Base-by-base conservation (phyloP, 2,797 vertebrate species). In the Epinephelus malabaricus region DNA sequence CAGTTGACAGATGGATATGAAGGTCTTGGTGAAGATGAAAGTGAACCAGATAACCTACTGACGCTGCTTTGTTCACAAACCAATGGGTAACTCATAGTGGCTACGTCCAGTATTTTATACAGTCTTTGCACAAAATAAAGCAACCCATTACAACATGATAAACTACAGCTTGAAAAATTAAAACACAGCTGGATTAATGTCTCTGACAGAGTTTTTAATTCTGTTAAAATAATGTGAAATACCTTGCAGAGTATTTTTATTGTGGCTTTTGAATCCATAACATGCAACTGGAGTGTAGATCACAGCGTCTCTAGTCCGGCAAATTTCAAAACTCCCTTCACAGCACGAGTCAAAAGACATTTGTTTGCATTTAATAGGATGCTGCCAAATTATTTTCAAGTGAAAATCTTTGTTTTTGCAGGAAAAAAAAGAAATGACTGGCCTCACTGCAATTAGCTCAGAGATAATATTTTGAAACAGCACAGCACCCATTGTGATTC, bases 401-500 rank as follows among this genome's bases (percentile, higher is more conserved):
- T 49, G 14, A 2, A 69, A 75, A n/a, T 34, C 1, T 14, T 63
- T 83, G 45, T 85, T 78, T 76, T 17, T 21, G 21, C 47, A 53
- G 30, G 9, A 7, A 38, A 47, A 47, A n/a, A 21, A 15, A 14
- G 19, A 30, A 69, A n/a, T 14, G 19, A 55, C 15, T 38, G 50
- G 72, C 82, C 54, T 53, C 14, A 46, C 64, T 59, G 66, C 68
- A 82, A 62, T 83, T 43, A 82, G 67, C 63, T 75, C 27, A 47
- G 18, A 86, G 81, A 88, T 80, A 46, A 79, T 62, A 62, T 75
- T 84, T 40, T 5, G 49, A 77, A 82, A 56, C 55, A 40, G 13
- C n/a, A 27, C 43, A 8, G 65, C 21, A 13, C 9, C 62, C 65
- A 73, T 59, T 83, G 75, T 82, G 67, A 78, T 59, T 72, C 71